Evolutionary conservation across 2,797 vertebrate genomes (phyloP).

Genomic region (Helicolenus hilgendorfi): DNA sequence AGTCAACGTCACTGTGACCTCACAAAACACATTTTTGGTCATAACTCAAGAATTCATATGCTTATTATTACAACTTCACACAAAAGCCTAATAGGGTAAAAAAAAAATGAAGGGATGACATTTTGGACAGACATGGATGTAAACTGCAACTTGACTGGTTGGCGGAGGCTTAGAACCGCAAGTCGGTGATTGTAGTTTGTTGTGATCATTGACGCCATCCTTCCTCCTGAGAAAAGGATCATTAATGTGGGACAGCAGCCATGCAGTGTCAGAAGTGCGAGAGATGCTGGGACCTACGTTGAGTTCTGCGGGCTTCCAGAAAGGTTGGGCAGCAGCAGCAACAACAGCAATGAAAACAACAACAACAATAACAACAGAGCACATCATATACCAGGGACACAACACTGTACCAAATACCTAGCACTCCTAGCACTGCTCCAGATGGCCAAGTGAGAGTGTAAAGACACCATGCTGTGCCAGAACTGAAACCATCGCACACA

Average conservation of each 20-base stretch:
- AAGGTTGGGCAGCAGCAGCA: slow-evolving; percentile 87
- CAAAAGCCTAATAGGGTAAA: not conserved
- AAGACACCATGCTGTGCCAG: slow-evolving; percentile 31
- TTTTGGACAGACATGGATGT: not conserved
- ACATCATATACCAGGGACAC: slow-evolving; percentile 87
- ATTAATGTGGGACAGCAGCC: slow-evolving; percentile 65
- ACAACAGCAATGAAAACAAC: slow-evolving; percentile 57
- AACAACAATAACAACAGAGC: slow-evolving; percentile 87
- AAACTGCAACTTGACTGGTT: not conserved
- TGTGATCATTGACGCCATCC: slow-evolving; percentile 52
- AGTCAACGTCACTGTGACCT: not conserved
- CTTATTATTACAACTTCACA: not conserved
- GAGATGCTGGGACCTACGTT: slow-evolving; percentile 88
- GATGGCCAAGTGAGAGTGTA: slow-evolving; percentile 16
- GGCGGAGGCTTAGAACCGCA: not conserved
- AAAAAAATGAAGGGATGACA: not conserved
- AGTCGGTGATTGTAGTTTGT: not conserved
- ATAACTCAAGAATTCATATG: not conserved
- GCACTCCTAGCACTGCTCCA: slow-evolving; percentile 49
- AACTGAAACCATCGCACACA: slow-evolving; percentile 16
- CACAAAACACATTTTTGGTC: not conserved
- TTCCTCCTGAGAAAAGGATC: slow-evolving; percentile 60
- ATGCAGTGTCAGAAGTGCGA: slow-evolving; percentile 80
- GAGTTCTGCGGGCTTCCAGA: slow-evolving; percentile 91
- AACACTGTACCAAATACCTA: slow-evolving; percentile 69